A percentile compares a stretch with the other conserved stretches of the same genome.
phyloP scores from a whole-genome alignment of 2,797 vertebrate species.

The Liparis tanakae region DNA sequence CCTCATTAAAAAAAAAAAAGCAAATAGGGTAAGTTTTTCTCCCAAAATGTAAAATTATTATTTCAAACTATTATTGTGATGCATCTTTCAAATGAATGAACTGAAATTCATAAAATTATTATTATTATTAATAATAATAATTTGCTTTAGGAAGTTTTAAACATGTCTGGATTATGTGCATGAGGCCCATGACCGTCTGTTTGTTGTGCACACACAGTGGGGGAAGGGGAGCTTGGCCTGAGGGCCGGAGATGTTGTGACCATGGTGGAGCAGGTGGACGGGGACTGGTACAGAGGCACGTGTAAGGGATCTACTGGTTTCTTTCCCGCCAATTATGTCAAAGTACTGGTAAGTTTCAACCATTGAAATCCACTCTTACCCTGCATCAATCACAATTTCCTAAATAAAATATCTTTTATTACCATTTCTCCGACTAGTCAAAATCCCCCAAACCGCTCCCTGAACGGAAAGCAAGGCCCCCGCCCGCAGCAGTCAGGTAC shows the following conservation, averaged over 20 bases:
- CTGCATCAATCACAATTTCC: neutral
- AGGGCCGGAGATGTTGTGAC: slow-evolving; percentile 88
- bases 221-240: slow-evolving; percentile 89
- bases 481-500: slow-evolving; percentile 72
- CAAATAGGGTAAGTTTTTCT: neutral
- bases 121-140: too few relatives aligned
- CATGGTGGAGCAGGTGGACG: slow-evolving; percentile 90
- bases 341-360: slow-evolving; percentile 78
- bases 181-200: neutral
- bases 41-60: neutral
- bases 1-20: neutral
- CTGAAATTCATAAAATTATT: neutral
- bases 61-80: neutral
- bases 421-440: slow-evolving; percentile 49
- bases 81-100: neutral
- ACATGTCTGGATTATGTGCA: neutral
- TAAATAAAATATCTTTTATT: neutral
- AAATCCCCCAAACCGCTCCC: slow-evolving; percentile 58
- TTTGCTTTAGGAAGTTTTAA: neutral
- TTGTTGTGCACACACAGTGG: slow-evolving; percentile 79
- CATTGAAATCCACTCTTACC: neutral
- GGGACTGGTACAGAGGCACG: slow-evolving; percentile 92
- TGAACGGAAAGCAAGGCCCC: slow-evolving; percentile 54
- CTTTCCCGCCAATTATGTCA: slow-evolving; percentile 90
- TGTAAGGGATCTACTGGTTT: slow-evolving; percentile 87